Conservation (phyloP, 1,140 invertebrate species). For the Drosophila fuyamai region DNA sequence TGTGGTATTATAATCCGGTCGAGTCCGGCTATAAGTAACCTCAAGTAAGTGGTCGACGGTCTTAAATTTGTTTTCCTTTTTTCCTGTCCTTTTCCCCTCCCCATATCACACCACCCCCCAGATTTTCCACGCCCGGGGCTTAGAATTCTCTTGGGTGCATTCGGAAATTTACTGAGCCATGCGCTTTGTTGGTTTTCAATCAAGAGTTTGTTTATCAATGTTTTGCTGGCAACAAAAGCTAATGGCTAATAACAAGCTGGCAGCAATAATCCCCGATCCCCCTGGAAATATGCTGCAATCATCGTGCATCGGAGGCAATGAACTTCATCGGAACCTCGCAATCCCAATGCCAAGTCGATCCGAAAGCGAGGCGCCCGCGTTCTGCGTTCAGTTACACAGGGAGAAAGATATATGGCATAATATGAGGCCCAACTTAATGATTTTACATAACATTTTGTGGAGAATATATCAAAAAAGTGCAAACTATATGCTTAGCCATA, state of each 20-base stretch:
- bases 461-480: too few species aligned
- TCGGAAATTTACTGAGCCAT: slow-evolving; percentile 63
- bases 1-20: too few species aligned
- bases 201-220: slow-evolving; percentile 75
- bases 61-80: slow-evolving; percentile 8
- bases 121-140: not conserved
- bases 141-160: slow-evolving; percentile 49
- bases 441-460: too few species aligned
- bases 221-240: slow-evolving; percentile 67
- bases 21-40: too few species aligned
- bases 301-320: slow-evolving; percentile 22
- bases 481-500: too few species aligned
- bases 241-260: slow-evolving; percentile 69
- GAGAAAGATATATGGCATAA: too few species aligned
- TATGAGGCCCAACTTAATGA: too few species aligned
- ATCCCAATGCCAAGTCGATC: not conserved
- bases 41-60: too few species aligned
- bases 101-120: not conserved
- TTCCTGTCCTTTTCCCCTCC: not conserved
- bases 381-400: not conserved
- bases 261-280: slow-evolving; percentile 30
- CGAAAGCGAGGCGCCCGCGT: not conserved
- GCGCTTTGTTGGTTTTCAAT: slow-evolving; percentile 78
- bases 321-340: slow-evolving; percentile 15
- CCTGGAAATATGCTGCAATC: slow-evolving; percentile 13